A percentile compares a stretch with the other conserved stretches of the same genome.
phyloP scores from a whole-genome alignment of 2,888 invertebrate genomes.

The Xanthorhoe designata region DNA sequence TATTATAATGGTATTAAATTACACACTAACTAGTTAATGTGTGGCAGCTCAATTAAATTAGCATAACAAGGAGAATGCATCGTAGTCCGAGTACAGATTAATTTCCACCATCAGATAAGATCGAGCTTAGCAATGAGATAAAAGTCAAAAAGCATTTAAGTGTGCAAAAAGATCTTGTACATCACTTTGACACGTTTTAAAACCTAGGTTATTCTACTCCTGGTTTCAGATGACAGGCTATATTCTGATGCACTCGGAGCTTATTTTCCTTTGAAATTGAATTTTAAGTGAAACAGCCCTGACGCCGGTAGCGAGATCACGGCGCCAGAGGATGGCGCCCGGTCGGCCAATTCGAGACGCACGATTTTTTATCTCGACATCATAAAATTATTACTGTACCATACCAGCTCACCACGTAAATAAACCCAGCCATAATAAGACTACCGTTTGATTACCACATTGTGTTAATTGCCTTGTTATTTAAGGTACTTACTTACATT shows the following conservation, averaged over 20 bases:
- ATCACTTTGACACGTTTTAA: too few species aligned
- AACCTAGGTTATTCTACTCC: too few species aligned
- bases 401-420: slow-evolving; percentile 48
- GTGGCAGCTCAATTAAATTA: not conserved
- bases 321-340: slow-evolving; percentile 79
- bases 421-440: slow-evolving; percentile 40
- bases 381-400: slow-evolving; percentile 65
- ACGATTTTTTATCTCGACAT: slow-evolving; percentile 65
- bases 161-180: too few species aligned
- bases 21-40: not conserved
- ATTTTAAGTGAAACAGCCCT: slow-evolving; percentile 29
- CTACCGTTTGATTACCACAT: slow-evolving; percentile 51
- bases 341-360: slow-evolving; percentile 57
- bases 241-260: not conserved
- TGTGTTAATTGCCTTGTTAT: slow-evolving; percentile 29
- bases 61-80: not conserved
- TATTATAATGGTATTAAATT: not conserved
- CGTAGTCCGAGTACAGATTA: not conserved
- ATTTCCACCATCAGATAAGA: not conserved
- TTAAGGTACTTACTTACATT: not conserved
- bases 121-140: not conserved
- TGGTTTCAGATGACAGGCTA: not conserved
- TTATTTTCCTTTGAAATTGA: slow-evolving; percentile 1
- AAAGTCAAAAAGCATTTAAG: too few species aligned
- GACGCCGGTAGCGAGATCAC: slow-evolving; percentile 22